phyloP scores from a whole-genome alignment of 1,140 invertebrate species.

The Probaryconus sp. region DNA sequence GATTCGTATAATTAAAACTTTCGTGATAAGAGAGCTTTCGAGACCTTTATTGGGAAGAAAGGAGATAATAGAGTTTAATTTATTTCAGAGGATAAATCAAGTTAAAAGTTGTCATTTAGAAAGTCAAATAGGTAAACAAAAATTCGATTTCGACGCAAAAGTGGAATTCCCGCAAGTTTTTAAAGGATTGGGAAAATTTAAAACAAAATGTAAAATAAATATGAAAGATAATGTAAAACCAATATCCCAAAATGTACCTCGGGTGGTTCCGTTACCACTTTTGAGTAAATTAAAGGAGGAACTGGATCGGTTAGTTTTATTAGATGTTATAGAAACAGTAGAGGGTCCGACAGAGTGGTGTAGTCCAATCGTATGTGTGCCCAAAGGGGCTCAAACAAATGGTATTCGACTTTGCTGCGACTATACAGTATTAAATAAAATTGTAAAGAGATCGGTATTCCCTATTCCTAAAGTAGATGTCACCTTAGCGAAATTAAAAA shows the following conservation, averaged over 20 bases:
- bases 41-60: not conserved
- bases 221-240: not conserved
- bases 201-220: conserved; percentile 6
- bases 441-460: conserved; percentile 17
- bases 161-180: not conserved
- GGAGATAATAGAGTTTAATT: not conserved
- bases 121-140: too few relatives aligned
- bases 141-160: not conserved
- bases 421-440: conserved; percentile 29
- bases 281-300: not conserved
- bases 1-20: too few relatives aligned
- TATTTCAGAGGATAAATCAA: not conserved
- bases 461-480: conserved; percentile 35
- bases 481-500: conserved; percentile 6
- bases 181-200: not conserved
- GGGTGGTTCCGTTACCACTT: not conserved
- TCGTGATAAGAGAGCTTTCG: too few relatives aligned
- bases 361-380: not conserved
- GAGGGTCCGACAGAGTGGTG: not conserved
- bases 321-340: not conserved
- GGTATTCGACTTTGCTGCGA: conserved; percentile 25
- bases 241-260: not conserved
- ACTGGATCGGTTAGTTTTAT: not conserved
- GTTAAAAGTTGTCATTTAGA: not conserved
- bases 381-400: not conserved